Conservation (phyloP, 2,113 vertebrate species). For the Camarhynchus parvulus region DNA sequence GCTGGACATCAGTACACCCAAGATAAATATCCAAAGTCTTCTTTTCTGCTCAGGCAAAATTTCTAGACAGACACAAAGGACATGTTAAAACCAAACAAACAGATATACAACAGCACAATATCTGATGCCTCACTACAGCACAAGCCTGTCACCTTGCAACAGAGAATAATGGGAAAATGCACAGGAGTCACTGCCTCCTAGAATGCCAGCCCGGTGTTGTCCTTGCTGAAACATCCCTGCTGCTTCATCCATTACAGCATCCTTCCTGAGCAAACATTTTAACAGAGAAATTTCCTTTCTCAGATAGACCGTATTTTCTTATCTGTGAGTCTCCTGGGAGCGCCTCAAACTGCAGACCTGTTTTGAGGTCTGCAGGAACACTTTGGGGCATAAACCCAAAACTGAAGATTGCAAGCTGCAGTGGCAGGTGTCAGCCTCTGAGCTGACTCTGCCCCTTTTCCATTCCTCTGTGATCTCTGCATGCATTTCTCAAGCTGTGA, state of each 20-base stretch:
- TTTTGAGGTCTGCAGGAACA: not conserved
- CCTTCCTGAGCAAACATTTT: not conserved
- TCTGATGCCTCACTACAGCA: not conserved
- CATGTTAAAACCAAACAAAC: not conserved
- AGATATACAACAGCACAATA: not conserved
- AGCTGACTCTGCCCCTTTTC: not conserved
- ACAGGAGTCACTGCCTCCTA: not conserved
- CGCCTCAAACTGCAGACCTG: not conserved
- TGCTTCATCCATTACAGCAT: not conserved
- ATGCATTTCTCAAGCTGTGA: not conserved
- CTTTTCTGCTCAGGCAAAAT: not conserved
- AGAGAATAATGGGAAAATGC: not conserved
- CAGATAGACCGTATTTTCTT: not conserved
- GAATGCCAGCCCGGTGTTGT: not conserved
- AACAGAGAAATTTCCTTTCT: not conserved
- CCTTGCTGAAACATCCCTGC: not conserved
- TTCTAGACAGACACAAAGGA: constrained; percentile 3
- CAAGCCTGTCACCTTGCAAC: not conserved
- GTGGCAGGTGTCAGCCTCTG: not conserved
- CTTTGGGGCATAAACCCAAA: not conserved
- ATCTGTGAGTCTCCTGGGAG: not conserved
- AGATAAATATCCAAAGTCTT: not conserved
- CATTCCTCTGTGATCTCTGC: not conserved
- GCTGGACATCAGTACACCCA: not conserved
- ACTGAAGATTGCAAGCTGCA: not conserved